Evolutionary conservation across 2,113 vertebrate species (phyloP).

Genomic region (Pseudopipra pipra): DNA sequence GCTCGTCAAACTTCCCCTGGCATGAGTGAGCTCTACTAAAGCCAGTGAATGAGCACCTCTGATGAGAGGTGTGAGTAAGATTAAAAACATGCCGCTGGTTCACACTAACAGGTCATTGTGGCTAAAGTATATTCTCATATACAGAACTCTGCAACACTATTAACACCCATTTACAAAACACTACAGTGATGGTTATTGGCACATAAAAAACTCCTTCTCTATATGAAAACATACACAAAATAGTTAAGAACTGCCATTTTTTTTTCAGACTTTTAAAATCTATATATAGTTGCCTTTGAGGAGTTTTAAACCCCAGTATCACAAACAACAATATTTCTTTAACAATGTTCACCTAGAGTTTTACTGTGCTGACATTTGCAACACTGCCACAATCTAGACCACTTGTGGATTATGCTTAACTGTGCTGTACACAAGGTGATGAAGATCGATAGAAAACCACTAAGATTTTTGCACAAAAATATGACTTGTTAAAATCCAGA

Average conservation of each 20-base stretch:
- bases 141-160: constrained; percentile 66
- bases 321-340: constrained; percentile 62
- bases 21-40: neutral
- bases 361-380: constrained; percentile 63
- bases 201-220: constrained; percentile 67
- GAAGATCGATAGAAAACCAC: constrained; percentile 76
- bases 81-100: constrained; percentile 44
- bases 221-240: constrained; percentile 70
- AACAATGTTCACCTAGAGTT: constrained; percentile 58
- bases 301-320: constrained; percentile 72
- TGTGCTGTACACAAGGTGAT: constrained; percentile 82
- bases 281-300: constrained; percentile 71
- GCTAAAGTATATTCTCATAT: constrained; percentile 65
- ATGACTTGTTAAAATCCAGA: constrained; percentile 62
- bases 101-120: constrained; percentile 57
- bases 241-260: constrained; percentile 53
- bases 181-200: constrained; percentile 70
- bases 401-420: constrained; percentile 68
- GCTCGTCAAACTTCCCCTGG: neutral
- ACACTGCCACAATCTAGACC: constrained; percentile 68
- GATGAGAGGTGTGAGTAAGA: neutral
- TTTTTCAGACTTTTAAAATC: constrained; percentile 62
- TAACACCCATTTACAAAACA: constrained; percentile 72
- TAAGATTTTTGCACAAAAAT: constrained; percentile 61
- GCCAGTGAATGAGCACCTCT: neutral